Conservation (phyloP, 37 sponge, comb jelly and placozoan genomes). For the Geodia barretti region DNA sequence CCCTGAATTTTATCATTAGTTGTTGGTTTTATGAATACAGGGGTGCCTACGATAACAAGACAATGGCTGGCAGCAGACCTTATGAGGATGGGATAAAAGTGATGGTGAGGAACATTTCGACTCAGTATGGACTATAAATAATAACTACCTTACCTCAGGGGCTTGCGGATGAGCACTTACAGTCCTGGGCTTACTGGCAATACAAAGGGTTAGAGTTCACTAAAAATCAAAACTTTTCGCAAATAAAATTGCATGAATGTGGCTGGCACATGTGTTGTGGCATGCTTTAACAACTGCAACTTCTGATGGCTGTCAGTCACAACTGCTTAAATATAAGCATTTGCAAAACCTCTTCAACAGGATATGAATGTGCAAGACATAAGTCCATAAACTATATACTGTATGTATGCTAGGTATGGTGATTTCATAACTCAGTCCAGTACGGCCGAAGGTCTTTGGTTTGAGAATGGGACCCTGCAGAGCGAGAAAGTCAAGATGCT, state of each 20-base stretch:
- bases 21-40: neutral
- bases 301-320: too few species aligned
- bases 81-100: constrained; percentile 43
- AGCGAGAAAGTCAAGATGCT: constrained; percentile 56
- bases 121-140: neutral
- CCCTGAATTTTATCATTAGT: too few species aligned
- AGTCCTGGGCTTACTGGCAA: constrained; percentile 81
- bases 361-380: neutral
- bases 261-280: too few species aligned
- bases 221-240: too few species aligned
- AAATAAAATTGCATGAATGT: too few species aligned
- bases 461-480: constrained; percentile 62
- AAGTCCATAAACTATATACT: neutral
- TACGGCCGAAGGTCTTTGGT: constrained; percentile 62
- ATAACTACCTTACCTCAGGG: neutral
- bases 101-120: neutral
- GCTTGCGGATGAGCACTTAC: constrained; percentile 59
- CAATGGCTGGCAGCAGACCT: constrained; percentile 13
- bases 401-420: constrained; percentile 43
- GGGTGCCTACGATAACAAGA: constrained; percentile 62
- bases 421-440: constrained; percentile 69
- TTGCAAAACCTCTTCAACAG: neutral
- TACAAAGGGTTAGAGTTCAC: constrained; percentile 73
- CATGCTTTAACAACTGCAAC: too few species aligned
- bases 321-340: neutral